Evolutionary conservation across 2,888 invertebrate species (phyloP).

Genomic region (Melikaiella ostensackeni): DNA sequence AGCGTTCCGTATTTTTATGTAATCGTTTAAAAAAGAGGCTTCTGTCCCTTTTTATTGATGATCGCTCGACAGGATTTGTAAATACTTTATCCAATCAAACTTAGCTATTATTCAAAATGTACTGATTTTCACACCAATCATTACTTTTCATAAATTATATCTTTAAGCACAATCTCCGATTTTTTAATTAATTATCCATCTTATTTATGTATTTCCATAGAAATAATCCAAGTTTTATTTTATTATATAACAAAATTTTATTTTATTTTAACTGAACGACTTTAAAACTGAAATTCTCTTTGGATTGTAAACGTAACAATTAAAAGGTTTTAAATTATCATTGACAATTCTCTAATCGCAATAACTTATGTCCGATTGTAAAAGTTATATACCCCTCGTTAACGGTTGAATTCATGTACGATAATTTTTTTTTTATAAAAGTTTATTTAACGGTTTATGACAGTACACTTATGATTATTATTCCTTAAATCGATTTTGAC

Average conservation of each 20-base stretch:
- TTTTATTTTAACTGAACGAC: no score
- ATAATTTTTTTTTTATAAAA: conserved; percentile 30
- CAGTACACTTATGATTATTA: conserved; percentile 37
- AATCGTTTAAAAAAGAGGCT: conserved; percentile 13
- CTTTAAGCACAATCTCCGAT: conserved; percentile 12
- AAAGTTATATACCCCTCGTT: no score
- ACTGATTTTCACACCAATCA: conserved; percentile 16
- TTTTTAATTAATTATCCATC: background rate
- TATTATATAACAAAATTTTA: no score
- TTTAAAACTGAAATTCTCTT: background rate
- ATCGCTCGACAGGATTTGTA: conserved; percentile 33
- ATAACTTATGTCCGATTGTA: no score
- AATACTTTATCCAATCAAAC: conserved; percentile 23
- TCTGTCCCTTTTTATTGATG: conserved; percentile 14
- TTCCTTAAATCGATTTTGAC: conserved; percentile 21
- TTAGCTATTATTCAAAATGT: conserved; percentile 34
- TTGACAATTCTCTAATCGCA: no score
- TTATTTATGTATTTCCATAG: background rate
- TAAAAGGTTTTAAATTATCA: no score
- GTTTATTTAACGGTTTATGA: conserved; percentile 37
- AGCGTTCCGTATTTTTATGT: conserved; percentile 56
- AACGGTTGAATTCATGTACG: background rate
- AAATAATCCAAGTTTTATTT: background rate
- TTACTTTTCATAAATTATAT: conserved; percentile 36
- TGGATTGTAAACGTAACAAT: background rate